Evolutionary conservation across 2,797 vertebrate species (phyloP), one percentile per base, ranked within the genome.

Genomic region (Mareca penelope): DNA sequence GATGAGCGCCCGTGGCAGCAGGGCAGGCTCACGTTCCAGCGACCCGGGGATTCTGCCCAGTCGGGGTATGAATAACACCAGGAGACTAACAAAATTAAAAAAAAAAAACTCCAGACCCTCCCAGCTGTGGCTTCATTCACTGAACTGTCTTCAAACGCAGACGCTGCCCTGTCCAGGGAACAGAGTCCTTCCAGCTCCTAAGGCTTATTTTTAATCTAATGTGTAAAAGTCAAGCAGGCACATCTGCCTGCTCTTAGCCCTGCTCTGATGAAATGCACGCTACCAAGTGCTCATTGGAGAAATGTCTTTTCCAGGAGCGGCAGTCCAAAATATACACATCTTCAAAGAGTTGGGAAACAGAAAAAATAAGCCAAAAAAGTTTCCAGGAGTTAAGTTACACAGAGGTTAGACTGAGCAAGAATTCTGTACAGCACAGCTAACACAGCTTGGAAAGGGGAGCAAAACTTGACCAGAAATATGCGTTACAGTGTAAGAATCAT

Each of bases 281-380:
- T 53, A 81, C n/a, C n/a, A 40, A 69, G 55, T 0, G 11, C 21
- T 48, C 63, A 17, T 35, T 4, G n/a, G 83, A 85, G 84, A 89
- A 95, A 80, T 7, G 3, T 57, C 61, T 77, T 88, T 88, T 85
- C 82, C 81, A 81, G 23, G 71, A 67, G 15, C 1, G 24, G 52
- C 22, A n/a, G 29, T 80, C 61, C 46, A 90, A 93, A 94, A 92
- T 42, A 63, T 33, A 76, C 50, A 90, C 37, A 77, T 77, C 84
- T 93, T 97, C 93, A 93, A 85, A 96, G 82, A 86, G 29, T 10
- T 72, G 61, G 72, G 68, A 89, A 94, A 79, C 16, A 44, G 40
- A 37, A 83, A 95, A 93, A 76, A 24, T 75, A 90, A 93, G 69
- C 69, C 69, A 94, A 91, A 95, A 79, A 83, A 4, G 6, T 63